Percentiles rank a stretch among this genome's conserved stretches.
Evolutionary conservation across 2,888 invertebrate genomes (phyloP).

Genomic region (Eucera pruinosa): DNA sequence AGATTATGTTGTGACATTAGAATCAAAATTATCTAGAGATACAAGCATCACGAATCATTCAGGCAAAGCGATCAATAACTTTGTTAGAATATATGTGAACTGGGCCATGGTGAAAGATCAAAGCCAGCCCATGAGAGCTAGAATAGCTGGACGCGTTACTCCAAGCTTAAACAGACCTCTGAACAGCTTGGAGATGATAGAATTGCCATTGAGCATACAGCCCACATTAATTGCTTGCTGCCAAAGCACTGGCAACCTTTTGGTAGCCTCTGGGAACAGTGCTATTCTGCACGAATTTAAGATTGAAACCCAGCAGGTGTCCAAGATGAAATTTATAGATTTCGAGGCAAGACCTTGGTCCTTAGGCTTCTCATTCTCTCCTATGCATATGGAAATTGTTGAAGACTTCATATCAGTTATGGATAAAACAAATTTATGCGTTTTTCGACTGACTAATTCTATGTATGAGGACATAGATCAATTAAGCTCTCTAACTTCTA

Average conservation of each 20-base stretch:
- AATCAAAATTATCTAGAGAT: conserved; percentile 85
- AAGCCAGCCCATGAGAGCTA: conserved; percentile 87
- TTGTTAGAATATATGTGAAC: conserved; percentile 90
- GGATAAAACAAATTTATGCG: conserved; percentile 87
- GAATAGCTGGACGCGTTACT: conserved; percentile 91
- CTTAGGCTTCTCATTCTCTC: conserved; percentile 88
- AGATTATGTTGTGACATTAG: conserved; percentile 89
- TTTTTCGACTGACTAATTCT: conserved; percentile 82
- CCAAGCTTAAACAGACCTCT: conserved; percentile 88
- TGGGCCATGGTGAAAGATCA: conserved; percentile 87
- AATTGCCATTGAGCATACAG: conserved; percentile 87
- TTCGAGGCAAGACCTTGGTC: conserved; percentile 89
- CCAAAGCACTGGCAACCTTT: conserved; percentile 85
- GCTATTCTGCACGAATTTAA: conserved; percentile 87
- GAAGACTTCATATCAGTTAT: conserved; percentile 89
- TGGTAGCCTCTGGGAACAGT: conserved; percentile 84
- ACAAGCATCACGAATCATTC: conserved; percentile 64
- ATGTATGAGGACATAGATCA: conserved; percentile 81
- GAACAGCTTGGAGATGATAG: conserved; percentile 90
- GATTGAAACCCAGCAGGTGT: conserved; percentile 88
- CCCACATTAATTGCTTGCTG: conserved; percentile 88
- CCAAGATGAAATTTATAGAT: conserved; percentile 89
- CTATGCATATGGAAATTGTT: conserved; percentile 86
- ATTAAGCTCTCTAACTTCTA: conserved; percentile 78
- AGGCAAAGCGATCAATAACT: conserved; percentile 81